These are phyloP conservation scores for Peromyscus maniculatus DNA, from an alignment of 2,113 vertebrate species.

Conservation along the genomic window DNA sequence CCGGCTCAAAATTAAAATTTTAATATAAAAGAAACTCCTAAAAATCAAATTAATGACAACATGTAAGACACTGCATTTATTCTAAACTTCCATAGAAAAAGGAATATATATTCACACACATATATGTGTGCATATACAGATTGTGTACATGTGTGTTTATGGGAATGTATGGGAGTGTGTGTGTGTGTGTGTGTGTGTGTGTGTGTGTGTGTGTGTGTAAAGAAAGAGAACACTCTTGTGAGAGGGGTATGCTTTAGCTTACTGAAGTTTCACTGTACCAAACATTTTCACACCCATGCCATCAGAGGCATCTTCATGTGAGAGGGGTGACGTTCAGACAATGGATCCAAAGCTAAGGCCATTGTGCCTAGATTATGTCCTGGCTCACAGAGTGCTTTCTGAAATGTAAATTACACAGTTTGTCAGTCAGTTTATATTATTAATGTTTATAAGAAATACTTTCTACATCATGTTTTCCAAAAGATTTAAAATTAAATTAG, in stretches of 20 bases:
- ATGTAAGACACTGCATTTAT: not conserved
- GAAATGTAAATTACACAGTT: constrained; percentile 57
- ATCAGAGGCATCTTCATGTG: not conserved
- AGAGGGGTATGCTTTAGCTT: not conserved
- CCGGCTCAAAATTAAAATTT: constrained; percentile 42
- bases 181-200: not conserved
- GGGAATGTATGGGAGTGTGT: not conserved
- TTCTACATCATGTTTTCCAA: constrained; percentile 40
- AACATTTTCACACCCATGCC: not conserved
- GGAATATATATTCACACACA: not conserved
- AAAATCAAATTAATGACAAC: constrained; percentile 49
- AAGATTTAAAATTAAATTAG: constrained; percentile 46
- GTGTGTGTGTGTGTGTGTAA: not conserved
- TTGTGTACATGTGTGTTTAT: not conserved
- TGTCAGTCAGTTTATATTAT: constrained; percentile 36
- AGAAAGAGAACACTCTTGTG: too few relatives aligned
- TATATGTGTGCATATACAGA: not conserved
- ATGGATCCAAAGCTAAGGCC: constrained; percentile 22
- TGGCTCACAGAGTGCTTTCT: constrained; percentile 7
- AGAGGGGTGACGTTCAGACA: not conserved
- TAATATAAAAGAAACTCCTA: constrained; percentile 46
- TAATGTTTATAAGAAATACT: constrained; percentile 35
- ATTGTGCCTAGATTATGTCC: constrained; percentile 41
- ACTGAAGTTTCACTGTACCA: constrained; percentile 1
- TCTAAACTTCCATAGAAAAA: constrained; percentile 35